A percentile compares a stretch with the other conserved stretches of the same genome.
phyloP scores from a whole-genome alignment of 2,797 vertebrate species.

The Antrozous pallidus region DNA sequence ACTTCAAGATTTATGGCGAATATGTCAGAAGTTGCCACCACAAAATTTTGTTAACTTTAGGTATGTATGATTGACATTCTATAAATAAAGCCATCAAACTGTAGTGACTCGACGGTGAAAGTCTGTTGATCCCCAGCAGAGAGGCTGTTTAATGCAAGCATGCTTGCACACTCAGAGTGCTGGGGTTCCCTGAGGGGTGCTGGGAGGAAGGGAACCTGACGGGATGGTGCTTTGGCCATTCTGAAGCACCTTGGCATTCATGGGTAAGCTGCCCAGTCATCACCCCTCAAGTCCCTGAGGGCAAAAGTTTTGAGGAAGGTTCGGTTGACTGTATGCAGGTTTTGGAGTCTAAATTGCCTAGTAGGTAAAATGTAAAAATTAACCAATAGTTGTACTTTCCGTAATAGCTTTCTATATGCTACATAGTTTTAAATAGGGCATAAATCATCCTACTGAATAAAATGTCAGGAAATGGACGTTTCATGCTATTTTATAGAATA shows the following conservation, averaged over 20 bases:
- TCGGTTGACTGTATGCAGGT: not conserved
- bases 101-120: not conserved
- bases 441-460: not conserved
- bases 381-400: not conserved
- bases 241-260: not conserved
- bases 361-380: not conserved
- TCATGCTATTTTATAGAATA: not conserved
- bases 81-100: not conserved
- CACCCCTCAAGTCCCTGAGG: not conserved
- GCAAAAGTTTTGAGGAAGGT: not conserved
- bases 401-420: not conserved
- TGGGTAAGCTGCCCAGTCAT: not conserved
- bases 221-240: accelerated
- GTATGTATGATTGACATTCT: conserved; percentile 76
- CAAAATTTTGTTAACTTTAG: conserved; percentile 95
- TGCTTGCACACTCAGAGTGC: not conserved
- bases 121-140: not conserved
- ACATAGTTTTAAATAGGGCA: not conserved
- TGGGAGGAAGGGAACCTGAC: not conserved
- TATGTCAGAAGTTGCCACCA: conserved; percentile 95
- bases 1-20: conserved; percentile 95
- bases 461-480: not conserved
- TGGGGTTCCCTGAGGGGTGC: not conserved
- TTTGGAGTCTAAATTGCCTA: not conserved
- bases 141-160: not conserved